Base-by-base conservation (phyloP, 2,888 invertebrate species). In the Hesperia comma region DNA sequence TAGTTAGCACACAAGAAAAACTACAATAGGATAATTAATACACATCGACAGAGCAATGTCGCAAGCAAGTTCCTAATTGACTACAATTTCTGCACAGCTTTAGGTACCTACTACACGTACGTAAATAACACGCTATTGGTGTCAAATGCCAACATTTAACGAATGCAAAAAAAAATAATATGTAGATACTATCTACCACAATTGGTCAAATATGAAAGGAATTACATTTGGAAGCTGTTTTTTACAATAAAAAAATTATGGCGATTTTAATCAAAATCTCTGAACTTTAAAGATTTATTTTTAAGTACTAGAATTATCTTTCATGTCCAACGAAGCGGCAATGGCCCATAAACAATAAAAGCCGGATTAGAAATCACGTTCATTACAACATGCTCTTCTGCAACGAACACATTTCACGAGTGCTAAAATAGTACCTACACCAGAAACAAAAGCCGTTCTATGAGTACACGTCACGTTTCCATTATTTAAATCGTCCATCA, bases 381-480 rank as follows among this genome's bases (percentile, higher is more conserved):
- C n/a, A 32, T 7, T 32, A 32, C 53, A 32, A 32, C n/a, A 19
- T 26, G 77, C 78, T 81, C 80, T 79, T 84, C 79, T 80, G 76
- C 78, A 78, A 83, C 37, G 82, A 82, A 81, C 77, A 81, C 79
- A 79, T 75, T 83, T 86, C 86, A 87, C 84, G 85, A 87, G 77
- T 85, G 64, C 49, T 79, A 78, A 78, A 82, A 83, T 81, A 82
- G 75, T 77, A 49, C 49, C 49, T 49, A 86, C 83, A 85, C 84
- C 85, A 81, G 85, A 85, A 83, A 80, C 81, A 78, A 79, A 76
- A 79, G 81, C 80, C 17, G 32, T 43, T 58, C 64, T 41, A 40
- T 53, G 64, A 51, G 40, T 40, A 51, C 82, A 83, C 81, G 82
- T 79, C 82, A 82, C 79, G 78, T 75, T 79, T 72, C 77, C 78